Evolutionary conservation across 2,888 invertebrate genomes (phyloP), one percentile per base, ranked within the genome.

Genomic region (Drosophila koepferae): DNA sequence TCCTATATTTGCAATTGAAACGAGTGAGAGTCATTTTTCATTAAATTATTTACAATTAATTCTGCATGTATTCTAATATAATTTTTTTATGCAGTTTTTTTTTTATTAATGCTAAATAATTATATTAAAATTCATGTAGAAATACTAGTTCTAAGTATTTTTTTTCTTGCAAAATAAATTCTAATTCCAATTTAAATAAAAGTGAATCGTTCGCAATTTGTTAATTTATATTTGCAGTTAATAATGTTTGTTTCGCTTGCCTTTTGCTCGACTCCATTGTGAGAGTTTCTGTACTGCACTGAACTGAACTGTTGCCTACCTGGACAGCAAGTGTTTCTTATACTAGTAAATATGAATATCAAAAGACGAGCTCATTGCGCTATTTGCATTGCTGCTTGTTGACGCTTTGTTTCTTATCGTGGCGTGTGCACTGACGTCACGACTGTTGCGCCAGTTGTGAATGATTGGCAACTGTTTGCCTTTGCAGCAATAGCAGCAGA

Each of bases 231-330:
- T 8, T 18, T 14, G 18, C 6, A 49, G n/a, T 48, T 41, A 16
- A 12, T 28, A 7, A 7, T 12, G 2, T 4, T 12, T 7, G n/a
- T 36, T 41, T 23, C 8, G 53, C 71, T 61, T 79, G 86, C 80
- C 80, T 74, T 46, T 80, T 85, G 6, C 23, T 51, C 2, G 55
- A 20, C 16, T 77, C 74, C 80, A 74, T 85, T 56, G 63, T 56
- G 23, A 44, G 38, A 49, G 51, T 31, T 16, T 20, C 28, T 16
- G 14, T n/a, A 16, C 6, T 16, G 14, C 14, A 16, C 6, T 46
- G 6, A 40, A 28, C 28, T 8, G 8, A 66, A 80, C 77, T 80
- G 76, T 31, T 53, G n/a, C 20, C 38, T 60, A 53, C 64, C 61
- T 53, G 38, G 44, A n/a, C 55, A 40, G 28, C 20, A 7, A 16